phyloP scores from a whole-genome alignment of 2,113 vertebrate genomes.

The Hepsetus odoe region DNA sequence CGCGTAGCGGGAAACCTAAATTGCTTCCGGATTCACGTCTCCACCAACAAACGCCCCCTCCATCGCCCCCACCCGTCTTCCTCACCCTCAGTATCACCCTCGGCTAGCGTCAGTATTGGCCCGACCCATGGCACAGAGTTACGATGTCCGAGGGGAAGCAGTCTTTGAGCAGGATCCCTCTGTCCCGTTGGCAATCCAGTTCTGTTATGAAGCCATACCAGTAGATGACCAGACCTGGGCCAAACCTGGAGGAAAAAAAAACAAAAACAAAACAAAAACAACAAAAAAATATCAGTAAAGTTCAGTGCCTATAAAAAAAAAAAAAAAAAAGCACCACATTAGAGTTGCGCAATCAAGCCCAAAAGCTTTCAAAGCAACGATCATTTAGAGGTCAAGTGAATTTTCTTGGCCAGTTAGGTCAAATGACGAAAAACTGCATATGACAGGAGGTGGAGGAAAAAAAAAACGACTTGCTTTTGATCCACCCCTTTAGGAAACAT shows the following conservation, averaged over 20 bases:
- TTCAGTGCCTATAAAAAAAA: too few relatives aligned
- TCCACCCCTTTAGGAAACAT: conserved; percentile 70
- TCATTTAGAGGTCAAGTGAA: neutral
- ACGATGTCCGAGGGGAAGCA: conserved; percentile 93
- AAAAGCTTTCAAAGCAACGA: neutral
- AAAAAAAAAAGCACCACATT: too few relatives aligned
- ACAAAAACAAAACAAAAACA: too few relatives aligned
- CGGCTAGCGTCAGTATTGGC: conserved; percentile 56
- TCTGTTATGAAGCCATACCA: conserved; percentile 97
- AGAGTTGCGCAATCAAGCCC: neutral
- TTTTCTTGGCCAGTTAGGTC: neutral
- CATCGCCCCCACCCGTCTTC: conserved; percentile 14
- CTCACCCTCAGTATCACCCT: conserved; percentile 46
- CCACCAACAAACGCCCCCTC: conserved; percentile 50
- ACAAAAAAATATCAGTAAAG: too few relatives aligned
- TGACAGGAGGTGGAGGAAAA: neutral
- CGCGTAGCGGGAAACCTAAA: conserved; percentile 85
- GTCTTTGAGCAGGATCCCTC: conserved; percentile 95
- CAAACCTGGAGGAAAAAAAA: too few relatives aligned
- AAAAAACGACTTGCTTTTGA: conserved; percentile 61
- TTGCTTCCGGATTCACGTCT: conserved; percentile 85
- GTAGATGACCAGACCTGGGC: conserved; percentile 96
- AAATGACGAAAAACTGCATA: conserved; percentile 24
- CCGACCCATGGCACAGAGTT: conserved; percentile 79
- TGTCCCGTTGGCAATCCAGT: conserved; percentile 92